Evolutionary conservation across 2,888 invertebrate species (phyloP).

Genomic region (Chouioia cunea): DNA sequence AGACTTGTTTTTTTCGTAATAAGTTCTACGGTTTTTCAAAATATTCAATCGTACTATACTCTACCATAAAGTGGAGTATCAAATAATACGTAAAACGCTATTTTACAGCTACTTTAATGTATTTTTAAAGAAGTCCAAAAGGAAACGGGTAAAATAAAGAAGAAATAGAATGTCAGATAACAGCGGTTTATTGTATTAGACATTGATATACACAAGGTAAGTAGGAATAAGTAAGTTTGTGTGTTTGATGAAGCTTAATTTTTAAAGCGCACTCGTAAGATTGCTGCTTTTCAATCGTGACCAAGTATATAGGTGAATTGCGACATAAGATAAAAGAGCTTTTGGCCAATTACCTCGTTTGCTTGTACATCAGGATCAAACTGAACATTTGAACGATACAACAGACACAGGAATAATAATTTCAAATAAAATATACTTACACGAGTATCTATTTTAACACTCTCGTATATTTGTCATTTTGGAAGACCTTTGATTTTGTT

Average conservation of each 20-base stretch:
- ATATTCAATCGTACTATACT: too few relatives aligned
- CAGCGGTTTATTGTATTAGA: conserved; percentile 68
- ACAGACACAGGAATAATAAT: too few relatives aligned
- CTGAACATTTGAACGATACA: not conserved
- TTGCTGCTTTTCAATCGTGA: conserved; percentile 12
- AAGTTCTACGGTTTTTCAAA: too few relatives aligned
- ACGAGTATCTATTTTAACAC: not conserved
- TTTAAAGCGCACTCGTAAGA: conserved; percentile 24
- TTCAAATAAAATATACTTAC: not conserved
- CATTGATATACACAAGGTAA: conserved; percentile 67
- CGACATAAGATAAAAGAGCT: conserved; percentile 16
- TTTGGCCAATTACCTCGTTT: conserved; percentile 25
- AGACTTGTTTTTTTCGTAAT: too few relatives aligned
- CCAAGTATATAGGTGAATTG: conserved; percentile 10
- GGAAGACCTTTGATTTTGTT: conserved; percentile 67
- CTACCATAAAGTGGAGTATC: too few relatives aligned
- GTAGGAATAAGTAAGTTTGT: conserved; percentile 60
- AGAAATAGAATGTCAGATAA: conserved; percentile 54
- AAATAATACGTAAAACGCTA: too few relatives aligned
- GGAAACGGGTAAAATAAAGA: conserved; percentile 3
- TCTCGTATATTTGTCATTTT: conserved; percentile 43
- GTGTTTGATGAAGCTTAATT: conserved; percentile 41
- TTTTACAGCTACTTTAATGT: not conserved
- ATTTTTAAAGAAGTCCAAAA: too few relatives aligned
- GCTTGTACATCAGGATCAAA: conserved; percentile 12